A percentile compares a stretch with the other conserved stretches of the same genome.
Conservation (phyloP, 1,140 invertebrate species). For the Temnothorax curvispinosus region DNA sequence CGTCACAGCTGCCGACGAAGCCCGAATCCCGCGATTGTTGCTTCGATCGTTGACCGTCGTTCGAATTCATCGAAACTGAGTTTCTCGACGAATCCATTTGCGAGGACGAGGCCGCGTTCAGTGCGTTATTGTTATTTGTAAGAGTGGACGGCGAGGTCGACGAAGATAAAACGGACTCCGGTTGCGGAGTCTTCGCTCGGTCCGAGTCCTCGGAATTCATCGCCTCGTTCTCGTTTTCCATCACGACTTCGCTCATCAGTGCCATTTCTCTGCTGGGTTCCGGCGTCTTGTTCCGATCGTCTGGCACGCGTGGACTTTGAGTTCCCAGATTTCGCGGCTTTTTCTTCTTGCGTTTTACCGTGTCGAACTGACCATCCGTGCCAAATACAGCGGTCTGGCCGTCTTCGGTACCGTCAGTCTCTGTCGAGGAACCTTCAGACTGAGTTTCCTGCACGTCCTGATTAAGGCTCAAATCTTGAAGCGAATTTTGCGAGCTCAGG, state of each 20-base stretch:
- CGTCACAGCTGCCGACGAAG: slow-evolving; percentile 95
- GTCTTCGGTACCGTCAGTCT: slow-evolving; percentile 92
- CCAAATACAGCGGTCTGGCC: slow-evolving; percentile 84
- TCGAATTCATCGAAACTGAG: slow-evolving; percentile 12
- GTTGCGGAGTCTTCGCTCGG: slow-evolving; percentile 88
- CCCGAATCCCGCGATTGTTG: slow-evolving; percentile 94
- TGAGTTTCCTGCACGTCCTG: slow-evolving; percentile 83
- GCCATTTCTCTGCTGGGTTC: slow-evolving; percentile 84
- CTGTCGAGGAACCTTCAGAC: slow-evolving; percentile 90
- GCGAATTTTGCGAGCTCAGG: slow-evolving; percentile 85
- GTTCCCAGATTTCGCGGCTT: slow-evolving; percentile 85
- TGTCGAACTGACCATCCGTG: slow-evolving; percentile 92
- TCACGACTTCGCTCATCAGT: slow-evolving; percentile 73
- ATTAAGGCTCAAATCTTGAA: slow-evolving; percentile 79
- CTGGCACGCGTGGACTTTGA: slow-evolving; percentile 81
- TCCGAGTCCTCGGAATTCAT: slow-evolving; percentile 84
- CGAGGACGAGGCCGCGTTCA: slow-evolving; percentile 23
- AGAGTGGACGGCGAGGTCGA: slow-evolving; percentile 63
- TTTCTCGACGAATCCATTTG: slow-evolving; percentile 42
- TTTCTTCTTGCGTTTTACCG: slow-evolving; percentile 93
- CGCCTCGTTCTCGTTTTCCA: slow-evolving; percentile 77
- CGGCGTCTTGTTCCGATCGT: slow-evolving; percentile 86
- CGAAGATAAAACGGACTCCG: slow-evolving; percentile 81
- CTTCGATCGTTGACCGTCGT: slow-evolving; percentile 83
- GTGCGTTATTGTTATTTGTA: background rate